These are phyloP conservation scores for Xiphophorus birchmanni DNA, from an alignment of 2,797 vertebrate genomes.

Conservation along the genomic window DNA sequence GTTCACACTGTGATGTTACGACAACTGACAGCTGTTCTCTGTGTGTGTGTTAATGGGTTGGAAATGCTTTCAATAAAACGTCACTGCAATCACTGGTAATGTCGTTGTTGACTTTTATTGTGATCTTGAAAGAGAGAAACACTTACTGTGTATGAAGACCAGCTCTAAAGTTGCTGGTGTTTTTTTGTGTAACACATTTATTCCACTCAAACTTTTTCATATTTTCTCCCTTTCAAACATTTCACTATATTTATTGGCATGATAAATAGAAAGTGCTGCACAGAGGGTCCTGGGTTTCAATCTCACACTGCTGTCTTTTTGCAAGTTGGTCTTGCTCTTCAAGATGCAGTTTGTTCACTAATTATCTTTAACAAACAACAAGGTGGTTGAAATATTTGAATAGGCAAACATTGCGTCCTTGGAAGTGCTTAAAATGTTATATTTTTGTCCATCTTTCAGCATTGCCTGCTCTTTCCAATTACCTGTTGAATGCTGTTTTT, in stretches of 20 bases:
- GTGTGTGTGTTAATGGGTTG: slow-evolving; percentile 49
- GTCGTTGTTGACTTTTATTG: neutral
- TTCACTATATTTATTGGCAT: neutral
- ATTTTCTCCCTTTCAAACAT: neutral
- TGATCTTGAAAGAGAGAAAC: neutral
- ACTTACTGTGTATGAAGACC: neutral
- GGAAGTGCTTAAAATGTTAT: neutral
- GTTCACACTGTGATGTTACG: slow-evolving; percentile 46
- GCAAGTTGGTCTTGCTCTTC: neutral
- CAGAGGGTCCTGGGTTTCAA: neutral
- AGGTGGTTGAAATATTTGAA: neutral
- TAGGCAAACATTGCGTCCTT: neutral
- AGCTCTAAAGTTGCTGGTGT: neutral
- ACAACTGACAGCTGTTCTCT: slow-evolving; percentile 30
- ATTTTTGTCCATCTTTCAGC: neutral
- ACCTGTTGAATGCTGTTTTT: slow-evolving; percentile 9
- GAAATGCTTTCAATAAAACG: slow-evolving; percentile 55
- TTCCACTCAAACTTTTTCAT: neutral
- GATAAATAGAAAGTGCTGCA: neutral
- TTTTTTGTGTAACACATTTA: neutral
- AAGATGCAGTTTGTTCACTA: no score
- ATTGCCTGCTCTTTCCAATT: slow-evolving; percentile 5
- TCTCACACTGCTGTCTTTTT: neutral
- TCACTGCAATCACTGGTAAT: slow-evolving; percentile 17
- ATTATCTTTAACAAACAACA: no score